Conservation (phyloP, 1,140 invertebrate species). For the Heliconius congener region DNA sequence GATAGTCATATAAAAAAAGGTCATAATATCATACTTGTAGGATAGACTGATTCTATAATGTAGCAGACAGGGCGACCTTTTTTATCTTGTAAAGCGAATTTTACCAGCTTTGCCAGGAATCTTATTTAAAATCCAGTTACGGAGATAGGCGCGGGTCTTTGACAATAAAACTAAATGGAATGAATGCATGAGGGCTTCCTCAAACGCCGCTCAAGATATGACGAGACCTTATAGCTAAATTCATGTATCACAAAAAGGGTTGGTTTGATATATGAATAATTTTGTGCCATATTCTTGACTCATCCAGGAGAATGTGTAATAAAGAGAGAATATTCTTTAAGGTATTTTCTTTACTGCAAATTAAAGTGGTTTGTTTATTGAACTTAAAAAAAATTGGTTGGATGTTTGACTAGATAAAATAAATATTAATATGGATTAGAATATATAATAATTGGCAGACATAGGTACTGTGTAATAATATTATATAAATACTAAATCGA, state of each 20-base stretch:
- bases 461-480: not conserved
- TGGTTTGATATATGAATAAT: constrained; percentile 58
- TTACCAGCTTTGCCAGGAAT: constrained; percentile 67
- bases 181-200: constrained; percentile 75
- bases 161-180: constrained; percentile 81
- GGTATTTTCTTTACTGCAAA: constrained; percentile 47
- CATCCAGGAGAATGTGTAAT: constrained; percentile 46
- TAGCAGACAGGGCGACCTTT: constrained; percentile 70
- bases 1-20: constrained; percentile 62
- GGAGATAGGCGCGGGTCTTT: constrained; percentile 75
- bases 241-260: constrained; percentile 61
- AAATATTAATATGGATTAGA: not conserved
- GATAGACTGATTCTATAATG: constrained; percentile 65
- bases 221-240: constrained; percentile 49
- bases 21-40: constrained; percentile 62
- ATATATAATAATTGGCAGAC: not conserved
- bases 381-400: not conserved
- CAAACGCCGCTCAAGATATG: constrained; percentile 68
- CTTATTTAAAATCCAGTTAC: constrained; percentile 81
- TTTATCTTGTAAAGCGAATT: constrained; percentile 78
- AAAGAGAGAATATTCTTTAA: constrained; percentile 41
- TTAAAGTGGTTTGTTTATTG: constrained; percentile 10
- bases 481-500: not conserved
- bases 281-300: constrained; percentile 40
- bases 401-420: not conserved